A percentile compares a stretch with the other conserved stretches of the same genome.
These are phyloP conservation scores for Knipowitschia caucasica DNA, from an alignment of 2,797 vertebrate species.

Conservation along the genomic window DNA sequence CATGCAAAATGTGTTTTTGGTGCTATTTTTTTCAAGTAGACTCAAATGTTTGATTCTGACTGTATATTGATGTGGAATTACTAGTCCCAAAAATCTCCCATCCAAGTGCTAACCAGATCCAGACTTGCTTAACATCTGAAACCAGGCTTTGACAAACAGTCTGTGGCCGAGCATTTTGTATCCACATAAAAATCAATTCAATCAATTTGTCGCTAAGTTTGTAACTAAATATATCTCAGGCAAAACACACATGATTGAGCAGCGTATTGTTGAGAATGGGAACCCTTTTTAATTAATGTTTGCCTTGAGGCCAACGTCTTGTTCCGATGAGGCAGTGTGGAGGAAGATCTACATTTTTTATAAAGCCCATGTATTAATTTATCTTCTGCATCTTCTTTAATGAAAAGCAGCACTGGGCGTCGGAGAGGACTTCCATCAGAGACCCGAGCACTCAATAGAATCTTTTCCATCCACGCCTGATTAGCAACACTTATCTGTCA, in stretches of 20 bases:
- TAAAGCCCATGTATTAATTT: conserved; percentile 17
- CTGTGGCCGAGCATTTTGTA: no score
- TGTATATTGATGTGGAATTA: no score
- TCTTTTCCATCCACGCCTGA: conserved; percentile 5
- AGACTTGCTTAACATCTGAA: no score
- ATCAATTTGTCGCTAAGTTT: no score
- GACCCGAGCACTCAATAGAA: conserved; percentile 1
- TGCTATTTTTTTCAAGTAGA: no score
- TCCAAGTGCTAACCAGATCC: no score
- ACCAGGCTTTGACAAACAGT: no score
- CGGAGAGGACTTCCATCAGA: conserved; percentile 15
- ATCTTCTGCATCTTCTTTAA: conserved; percentile 35
- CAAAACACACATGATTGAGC: neutral
- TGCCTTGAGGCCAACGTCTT: neutral
- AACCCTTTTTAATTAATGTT: conserved; percentile 12
- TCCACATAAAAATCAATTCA: no score
- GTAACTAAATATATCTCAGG: no score
- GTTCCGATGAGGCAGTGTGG: conserved; percentile 11
- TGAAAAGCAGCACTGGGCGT: conserved; percentile 25
- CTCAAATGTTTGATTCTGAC: no score
- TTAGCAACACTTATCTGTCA: conserved; percentile 10
- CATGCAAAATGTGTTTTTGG: no score
- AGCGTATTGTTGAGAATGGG: neutral
- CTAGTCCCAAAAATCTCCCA: no score
- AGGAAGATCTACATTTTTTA: conserved; percentile 17